Percentiles rank a stretch among this genome's conserved stretches.
Conservation (phyloP, 2,888 invertebrate species). For the Clitarchus hookeri region DNA sequence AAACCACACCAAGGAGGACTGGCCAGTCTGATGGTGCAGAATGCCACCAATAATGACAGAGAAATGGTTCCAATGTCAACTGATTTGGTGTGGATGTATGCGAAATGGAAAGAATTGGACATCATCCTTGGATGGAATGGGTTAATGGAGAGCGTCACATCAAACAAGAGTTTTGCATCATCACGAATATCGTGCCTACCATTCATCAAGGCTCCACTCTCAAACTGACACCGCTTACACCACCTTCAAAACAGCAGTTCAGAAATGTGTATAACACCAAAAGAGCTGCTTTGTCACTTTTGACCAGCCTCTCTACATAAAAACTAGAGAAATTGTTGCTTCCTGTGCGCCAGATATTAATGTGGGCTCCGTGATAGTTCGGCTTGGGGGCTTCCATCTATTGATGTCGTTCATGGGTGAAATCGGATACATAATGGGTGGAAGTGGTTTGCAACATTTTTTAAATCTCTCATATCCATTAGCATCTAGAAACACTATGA, state of each 20-base stretch:
- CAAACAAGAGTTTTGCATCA: not conserved
- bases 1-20: not conserved
- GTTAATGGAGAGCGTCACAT: not conserved
- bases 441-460: not conserved
- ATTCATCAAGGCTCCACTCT: not conserved
- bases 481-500: not conserved
- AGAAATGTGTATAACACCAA: not conserved
- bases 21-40: not conserved
- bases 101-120: not conserved
- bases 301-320: not conserved
- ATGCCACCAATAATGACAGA: not conserved
- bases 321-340: not conserved
- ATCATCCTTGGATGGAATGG: not conserved
- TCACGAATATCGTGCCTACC: not conserved
- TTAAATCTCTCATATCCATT: not conserved
- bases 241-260: not conserved
- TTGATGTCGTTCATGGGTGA: not conserved
- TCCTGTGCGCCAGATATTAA: not conserved
- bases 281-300: not conserved
- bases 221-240: not conserved
- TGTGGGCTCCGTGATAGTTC: not conserved
- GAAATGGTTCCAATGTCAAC: not conserved
- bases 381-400: not conserved
- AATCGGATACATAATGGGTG: not conserved
- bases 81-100: not conserved